Conservation (phyloP, 2,888 invertebrate genomes). For the Micoletzkya japonica region DNA sequence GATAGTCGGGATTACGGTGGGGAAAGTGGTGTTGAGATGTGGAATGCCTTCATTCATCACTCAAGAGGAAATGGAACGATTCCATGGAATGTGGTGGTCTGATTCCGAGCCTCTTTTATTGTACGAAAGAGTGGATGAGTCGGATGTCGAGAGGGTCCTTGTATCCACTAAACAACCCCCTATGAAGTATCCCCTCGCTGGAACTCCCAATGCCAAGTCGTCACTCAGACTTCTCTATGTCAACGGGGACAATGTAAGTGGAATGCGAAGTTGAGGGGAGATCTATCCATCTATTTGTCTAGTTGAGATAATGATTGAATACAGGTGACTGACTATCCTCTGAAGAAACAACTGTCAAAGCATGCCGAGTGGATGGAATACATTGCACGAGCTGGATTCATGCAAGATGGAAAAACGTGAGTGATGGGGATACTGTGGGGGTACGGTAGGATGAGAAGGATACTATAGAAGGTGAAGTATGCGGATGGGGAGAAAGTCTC, state of each 20-base stretch:
- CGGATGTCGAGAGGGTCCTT: conserved; percentile 11
- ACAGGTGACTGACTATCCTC: conserved; percentile 35
- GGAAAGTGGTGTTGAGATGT: background rate
- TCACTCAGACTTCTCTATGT: background rate
- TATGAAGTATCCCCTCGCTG: conserved; percentile 25
- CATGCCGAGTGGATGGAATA: conserved; percentile 92
- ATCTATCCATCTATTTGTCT: background rate
- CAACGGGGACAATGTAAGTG: background rate
- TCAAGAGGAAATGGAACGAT: conserved; percentile 28
- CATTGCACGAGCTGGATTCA: conserved; percentile 91
- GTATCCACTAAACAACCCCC: conserved; percentile 25
- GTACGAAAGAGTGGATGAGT: conserved; percentile 24
- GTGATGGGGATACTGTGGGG: conserved; percentile 66
- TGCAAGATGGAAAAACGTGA: conserved; percentile 85
- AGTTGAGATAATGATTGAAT: background rate
- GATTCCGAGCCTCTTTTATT: background rate
- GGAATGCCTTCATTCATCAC: conserved; percentile 24
- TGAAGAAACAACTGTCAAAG: conserved; percentile 37
- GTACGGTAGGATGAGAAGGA: background rate
- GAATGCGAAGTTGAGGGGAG: background rate
- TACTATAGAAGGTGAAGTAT: background rate
- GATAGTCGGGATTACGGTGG: too few relatives aligned
- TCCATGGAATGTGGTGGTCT: conserved; percentile 29
- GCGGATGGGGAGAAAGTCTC: conserved; percentile 1
- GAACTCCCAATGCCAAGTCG: background rate